A percentile compares a stretch with the other conserved stretches of the same genome.
Evolutionary conservation across 2,888 invertebrate genomes (phyloP).

Genomic region (Cantharis lateralis): DNA sequence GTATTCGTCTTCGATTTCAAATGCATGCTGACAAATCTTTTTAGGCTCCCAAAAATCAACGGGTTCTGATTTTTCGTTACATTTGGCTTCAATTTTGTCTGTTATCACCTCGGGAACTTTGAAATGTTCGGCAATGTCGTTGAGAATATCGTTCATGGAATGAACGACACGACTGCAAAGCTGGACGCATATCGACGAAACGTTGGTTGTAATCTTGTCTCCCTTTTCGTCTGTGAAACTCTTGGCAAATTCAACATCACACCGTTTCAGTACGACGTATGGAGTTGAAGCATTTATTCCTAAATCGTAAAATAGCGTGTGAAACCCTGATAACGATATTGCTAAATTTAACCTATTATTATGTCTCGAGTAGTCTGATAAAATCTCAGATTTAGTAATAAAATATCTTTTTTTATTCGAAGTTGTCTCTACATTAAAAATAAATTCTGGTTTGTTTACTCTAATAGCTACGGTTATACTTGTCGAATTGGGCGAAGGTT

Average conservation of each 20-base stretch:
- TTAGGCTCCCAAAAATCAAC: slow-evolving; percentile 76
- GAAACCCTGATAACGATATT: slow-evolving; percentile 64
- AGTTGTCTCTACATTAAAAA: slow-evolving; percentile 71
- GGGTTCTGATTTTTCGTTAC: slow-evolving; percentile 22
- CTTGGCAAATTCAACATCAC: slow-evolving; percentile 71
- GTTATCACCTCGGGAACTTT: slow-evolving; percentile 48
- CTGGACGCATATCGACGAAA: slow-evolving; percentile 73
- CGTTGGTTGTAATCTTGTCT: slow-evolving; percentile 65
- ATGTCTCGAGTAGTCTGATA: slow-evolving; percentile 72
- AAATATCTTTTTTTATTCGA: slow-evolving; percentile 59
- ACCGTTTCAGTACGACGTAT: slow-evolving; percentile 68
- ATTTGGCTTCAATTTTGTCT: slow-evolving; percentile 13
- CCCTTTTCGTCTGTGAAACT: slow-evolving; percentile 69
- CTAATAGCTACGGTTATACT: slow-evolving; percentile 73
- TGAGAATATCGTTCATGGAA: slow-evolving; percentile 64
- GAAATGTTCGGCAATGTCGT: slow-evolving; percentile 55
- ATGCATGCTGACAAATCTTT: slow-evolving; percentile 58
- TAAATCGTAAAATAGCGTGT: slow-evolving; percentile 56
- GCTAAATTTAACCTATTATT: slow-evolving; percentile 68
- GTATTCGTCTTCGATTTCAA: slow-evolving; percentile 32
- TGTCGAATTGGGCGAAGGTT: slow-evolving; percentile 26
- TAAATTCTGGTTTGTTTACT: slow-evolving; percentile 77
- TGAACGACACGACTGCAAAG: slow-evolving; percentile 75
- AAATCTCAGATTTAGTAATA: slow-evolving; percentile 70
- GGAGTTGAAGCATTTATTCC: slow-evolving; percentile 53